Base-by-base conservation (phyloP, 2,888 invertebrate genomes). In the Pristionchus maxplancki region DNA sequence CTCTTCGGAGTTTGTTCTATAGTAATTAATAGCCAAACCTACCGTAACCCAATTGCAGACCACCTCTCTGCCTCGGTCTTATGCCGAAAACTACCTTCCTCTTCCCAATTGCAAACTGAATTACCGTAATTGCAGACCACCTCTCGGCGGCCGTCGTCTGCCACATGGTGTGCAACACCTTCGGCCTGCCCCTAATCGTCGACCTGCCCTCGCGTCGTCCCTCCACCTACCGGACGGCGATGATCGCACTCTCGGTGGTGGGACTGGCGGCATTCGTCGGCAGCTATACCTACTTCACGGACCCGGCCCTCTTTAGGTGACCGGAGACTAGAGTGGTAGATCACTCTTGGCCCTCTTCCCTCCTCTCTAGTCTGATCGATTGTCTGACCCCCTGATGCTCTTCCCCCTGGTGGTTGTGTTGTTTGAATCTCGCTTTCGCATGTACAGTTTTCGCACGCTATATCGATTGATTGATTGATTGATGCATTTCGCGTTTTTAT, bases 121-220 rank as follows among this genome's bases (percentile, higher is more conserved):
- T n/a, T n/a, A n/a, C n/a, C n/a, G n/a, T n/a, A n/a, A n/a, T 24
- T 88, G 64, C 48, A 62, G 91, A 91, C 17, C 92, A 94, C 87
- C 89, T 92, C 24, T 34, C 93, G 13, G 92, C 93, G n/a, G 92
- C 94, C 20, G 92, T 94, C 58, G 67, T 93, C 44, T 91, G 92
- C 34, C 94, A 94, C 88, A 88, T 92, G n/a, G 88, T 94, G 13
- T 94, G 94, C 90, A 94, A 94, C 88, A 89, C 89, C 78, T 90
- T 93, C 74, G 94, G 94, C 31, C 89, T 94, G 24, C 94, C 94
- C 13, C 31, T 90, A 8, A 88, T 93, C 85, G 84, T 89, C 48
- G 94, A 94, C 83, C 71, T 87, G 28, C 44, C 40, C 58, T 15
- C 40, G 2, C 87, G 78, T 9, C 74, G 44, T 4, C 28, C 74